These are phyloP conservation scores for Taeniopygia guttata DNA, from an alignment of 2,797 vertebrate genomes.

Conservation along the genomic window DNA sequence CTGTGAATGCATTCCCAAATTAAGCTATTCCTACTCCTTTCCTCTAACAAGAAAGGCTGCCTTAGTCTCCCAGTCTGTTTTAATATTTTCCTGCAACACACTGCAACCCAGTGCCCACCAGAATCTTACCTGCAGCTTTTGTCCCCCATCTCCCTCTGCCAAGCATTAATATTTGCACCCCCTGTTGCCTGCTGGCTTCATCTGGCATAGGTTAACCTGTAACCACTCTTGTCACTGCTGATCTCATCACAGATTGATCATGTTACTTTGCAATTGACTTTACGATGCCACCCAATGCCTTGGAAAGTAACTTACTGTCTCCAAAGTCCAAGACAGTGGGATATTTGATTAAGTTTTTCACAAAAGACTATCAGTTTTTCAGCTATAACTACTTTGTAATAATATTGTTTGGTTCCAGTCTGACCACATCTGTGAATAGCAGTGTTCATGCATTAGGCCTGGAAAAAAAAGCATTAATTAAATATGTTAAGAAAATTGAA, in stretches of 20 bases:
- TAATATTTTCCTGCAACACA: background rate
- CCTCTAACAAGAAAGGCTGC: background rate
- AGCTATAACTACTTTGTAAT: background rate
- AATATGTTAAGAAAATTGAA: background rate
- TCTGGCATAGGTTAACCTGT: background rate
- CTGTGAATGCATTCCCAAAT: background rate
- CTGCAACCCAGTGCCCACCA: background rate
- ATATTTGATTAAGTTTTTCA: background rate
- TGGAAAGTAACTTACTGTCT: background rate
- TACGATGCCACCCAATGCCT: background rate
- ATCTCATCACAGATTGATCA: background rate
- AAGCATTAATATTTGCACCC: background rate
- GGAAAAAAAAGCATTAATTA: background rate
- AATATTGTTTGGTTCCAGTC: background rate
- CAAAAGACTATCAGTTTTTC: background rate
- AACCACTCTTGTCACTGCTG: background rate
- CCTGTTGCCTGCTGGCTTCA: background rate
- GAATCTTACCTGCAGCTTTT: background rate
- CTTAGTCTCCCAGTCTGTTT: background rate
- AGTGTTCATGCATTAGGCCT: background rate
- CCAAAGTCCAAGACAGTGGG: background rate
- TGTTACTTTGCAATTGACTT: background rate
- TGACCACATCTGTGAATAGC: background rate
- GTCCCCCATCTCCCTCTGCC: background rate
- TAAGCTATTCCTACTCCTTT: background rate